Evolutionary conservation across 1,140 invertebrate species (phyloP), one percentile per base, ranked within the genome.

Genomic region (Palaemon carinicauda): DNA sequence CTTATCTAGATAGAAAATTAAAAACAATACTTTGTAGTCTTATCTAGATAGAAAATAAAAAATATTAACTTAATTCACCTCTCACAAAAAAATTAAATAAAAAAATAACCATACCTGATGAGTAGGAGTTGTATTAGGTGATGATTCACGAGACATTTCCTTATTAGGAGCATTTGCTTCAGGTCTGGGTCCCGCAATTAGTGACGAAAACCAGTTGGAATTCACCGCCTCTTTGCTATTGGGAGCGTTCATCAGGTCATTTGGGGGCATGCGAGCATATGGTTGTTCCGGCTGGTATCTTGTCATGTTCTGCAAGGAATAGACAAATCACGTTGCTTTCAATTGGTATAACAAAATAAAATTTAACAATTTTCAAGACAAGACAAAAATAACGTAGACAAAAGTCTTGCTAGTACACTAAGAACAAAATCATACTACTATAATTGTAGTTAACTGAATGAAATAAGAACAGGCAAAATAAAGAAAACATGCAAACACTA

Each of bases 161-260:
- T 88, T 88, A 77, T 75, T 87, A 29, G 81, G 82, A 19, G 50
- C 77, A 3, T 60, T 50, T 10, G 31, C 75, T n/a, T 88, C 87
- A 52, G 87, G 56, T 31, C 87, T 54, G 14, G 87, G 87, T 19
- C 87, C 87, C 5, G 87, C 87, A 56, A 88, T 88, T n/a, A 88
- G 82, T n/a, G 81, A 85, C 3, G 87, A 84, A 41, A 88, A 85
- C 87, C 87, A 88, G 56, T 86, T 86, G 51, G 84, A 82, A 9
- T 60, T 79, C 33, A 60, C 85, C n/a, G 80, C 60, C 10, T 54
- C 41, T 41, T 41, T 41, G 12, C 41, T 41, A 41, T 41, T 41
- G 41, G 7, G 7, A 4, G 12, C 41, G 5, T 9, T 41, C 41
- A 41, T 41, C 41, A 41, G 41, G 41, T 41, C 41, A 41, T 41